These are phyloP conservation scores for Rachycentron canadum DNA, from an alignment of 2,797 vertebrate genomes.

Conservation along the genomic window DNA sequence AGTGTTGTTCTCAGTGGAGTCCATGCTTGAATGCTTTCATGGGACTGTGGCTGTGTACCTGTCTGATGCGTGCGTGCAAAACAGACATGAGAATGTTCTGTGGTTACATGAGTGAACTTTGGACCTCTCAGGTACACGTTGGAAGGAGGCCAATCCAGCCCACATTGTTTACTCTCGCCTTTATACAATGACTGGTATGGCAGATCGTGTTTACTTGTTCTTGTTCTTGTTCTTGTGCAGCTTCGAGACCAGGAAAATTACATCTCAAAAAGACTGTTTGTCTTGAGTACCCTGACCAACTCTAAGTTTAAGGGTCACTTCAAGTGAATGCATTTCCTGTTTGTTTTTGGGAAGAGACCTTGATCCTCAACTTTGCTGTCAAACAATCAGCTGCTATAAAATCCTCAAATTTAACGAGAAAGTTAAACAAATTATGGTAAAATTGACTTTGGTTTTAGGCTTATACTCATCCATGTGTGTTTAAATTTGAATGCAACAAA, in stretches of 20 bases:
- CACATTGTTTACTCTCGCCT: slow-evolving; percentile 66
- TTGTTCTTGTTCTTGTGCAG: slow-evolving; percentile 34
- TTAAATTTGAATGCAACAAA: slow-evolving; percentile 1
- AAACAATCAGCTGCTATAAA: not conserved
- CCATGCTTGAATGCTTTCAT: slow-evolving; percentile 42
- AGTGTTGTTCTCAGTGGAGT: slow-evolving; percentile 3
- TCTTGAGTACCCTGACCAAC: slow-evolving; percentile 30
- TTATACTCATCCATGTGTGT: not conserved
- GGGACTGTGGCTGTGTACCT: slow-evolving; percentile 45
- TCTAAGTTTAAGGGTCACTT: slow-evolving; percentile 55
- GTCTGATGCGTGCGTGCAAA: slow-evolving; percentile 53
- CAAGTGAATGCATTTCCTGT: slow-evolving; percentile 67
- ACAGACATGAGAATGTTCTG: slow-evolving; percentile 44
- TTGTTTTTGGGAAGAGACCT: slow-evolving; percentile 41
- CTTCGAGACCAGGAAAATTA: slow-evolving; percentile 48
- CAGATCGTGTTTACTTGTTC: slow-evolving; percentile 56
- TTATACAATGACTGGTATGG: slow-evolving; percentile 43
- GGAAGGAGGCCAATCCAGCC: slow-evolving; percentile 49
- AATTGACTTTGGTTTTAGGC: not conserved
- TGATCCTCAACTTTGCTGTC: slow-evolving; percentile 17
- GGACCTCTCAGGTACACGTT: slow-evolving; percentile 65
- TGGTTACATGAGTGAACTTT: slow-evolving; percentile 77
- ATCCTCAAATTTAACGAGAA: not conserved
- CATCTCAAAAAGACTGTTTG: slow-evolving; percentile 40
- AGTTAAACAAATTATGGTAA: not conserved